Base-by-base conservation (phyloP, 2,888 invertebrate species). In the Spodoptera picta region DNA sequence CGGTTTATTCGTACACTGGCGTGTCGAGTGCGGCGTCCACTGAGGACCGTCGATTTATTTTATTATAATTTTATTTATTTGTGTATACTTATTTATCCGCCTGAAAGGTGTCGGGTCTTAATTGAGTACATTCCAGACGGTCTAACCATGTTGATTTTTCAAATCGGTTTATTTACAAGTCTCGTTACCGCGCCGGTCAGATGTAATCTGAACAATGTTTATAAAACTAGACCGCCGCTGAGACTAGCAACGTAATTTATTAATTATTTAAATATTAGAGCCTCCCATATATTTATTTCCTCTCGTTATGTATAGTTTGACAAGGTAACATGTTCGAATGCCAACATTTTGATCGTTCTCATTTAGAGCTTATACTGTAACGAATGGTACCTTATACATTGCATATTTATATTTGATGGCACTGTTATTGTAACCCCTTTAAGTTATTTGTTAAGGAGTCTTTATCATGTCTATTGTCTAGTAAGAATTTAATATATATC, bases 81-180 rank as follows among this genome's bases (percentile, higher is more conserved):
- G 71, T 85, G 80, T 87, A 78, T 84, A 83, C 83, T 87, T 85
- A 85, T 87, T 88, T 88, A 84, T 86, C 89, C 92, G 89, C 94
- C 94, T 94, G 91, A 89, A 93, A 94, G 94, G 94, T 93, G 93
- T 93, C 92, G 90, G 93, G 92, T 93, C 90, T 87, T 89, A 87
- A 85, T 81, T 74, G 83, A 89, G 89, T 91, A 94, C 94, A 94
- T 94, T 94, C 94, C 94, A 94, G 89, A 86, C 90, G 93, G 93
- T 93, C 75, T 86, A 88, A 93, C 94, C 93, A 92, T 89, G 90
- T 92, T 92, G 88, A 89, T 90, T 90, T 91, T 80, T 80, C 81
- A 83, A 82, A 77, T 84, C 82, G 81, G 77, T 84, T 83, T 81
- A 81, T 75, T 68, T 75, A 60, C 36, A 71, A 56, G 75, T 76